A percentile compares a stretch with the other conserved stretches of the same genome.
phyloP scores from a whole-genome alignment of 1,140 invertebrate species.

The Ctenoplectra terminalis region DNA sequence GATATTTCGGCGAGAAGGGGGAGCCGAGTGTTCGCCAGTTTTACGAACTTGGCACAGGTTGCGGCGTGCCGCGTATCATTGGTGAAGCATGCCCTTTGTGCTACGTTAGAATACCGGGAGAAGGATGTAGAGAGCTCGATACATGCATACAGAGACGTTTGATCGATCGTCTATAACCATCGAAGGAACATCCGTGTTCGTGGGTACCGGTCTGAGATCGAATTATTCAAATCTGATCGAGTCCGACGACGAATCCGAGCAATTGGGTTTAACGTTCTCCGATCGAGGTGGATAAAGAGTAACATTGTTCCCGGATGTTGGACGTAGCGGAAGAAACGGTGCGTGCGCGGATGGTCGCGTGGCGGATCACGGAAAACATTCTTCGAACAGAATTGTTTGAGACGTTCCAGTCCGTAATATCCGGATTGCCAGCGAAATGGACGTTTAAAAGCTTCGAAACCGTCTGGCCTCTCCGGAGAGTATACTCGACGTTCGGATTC shows the following conservation, averaged over 20 bases:
- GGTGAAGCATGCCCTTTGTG: neutral
- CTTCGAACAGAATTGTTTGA: conserved; percentile 43
- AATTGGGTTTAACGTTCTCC: conserved; percentile 14
- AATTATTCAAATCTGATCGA: conserved; percentile 30
- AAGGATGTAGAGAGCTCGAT: neutral
- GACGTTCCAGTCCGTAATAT: conserved; percentile 54
- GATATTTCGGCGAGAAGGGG: neutral
- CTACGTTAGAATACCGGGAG: neutral
- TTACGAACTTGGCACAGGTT: conserved; percentile 5
- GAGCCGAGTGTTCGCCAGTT: neutral
- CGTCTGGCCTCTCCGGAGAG: conserved; percentile 53
- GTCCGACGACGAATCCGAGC: neutral
- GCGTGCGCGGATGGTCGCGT: conserved; percentile 8
- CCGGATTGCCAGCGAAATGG: conserved; percentile 63
- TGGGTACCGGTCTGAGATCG: neutral
- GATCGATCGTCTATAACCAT: no score
- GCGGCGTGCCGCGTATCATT: neutral
- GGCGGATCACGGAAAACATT: conserved; percentile 42
- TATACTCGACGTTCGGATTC: conserved; percentile 54
- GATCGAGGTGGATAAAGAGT: neutral
- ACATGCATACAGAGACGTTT: neutral
- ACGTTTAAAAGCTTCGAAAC: conserved; percentile 64
- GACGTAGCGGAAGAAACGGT: neutral
- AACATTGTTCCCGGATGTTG: neutral
- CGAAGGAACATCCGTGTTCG: no score